Evolutionary conservation across 2,888 invertebrate genomes (phyloP), one percentile per base, ranked within the genome.

Genomic region (Acanthosepion pharaonis): DNA sequence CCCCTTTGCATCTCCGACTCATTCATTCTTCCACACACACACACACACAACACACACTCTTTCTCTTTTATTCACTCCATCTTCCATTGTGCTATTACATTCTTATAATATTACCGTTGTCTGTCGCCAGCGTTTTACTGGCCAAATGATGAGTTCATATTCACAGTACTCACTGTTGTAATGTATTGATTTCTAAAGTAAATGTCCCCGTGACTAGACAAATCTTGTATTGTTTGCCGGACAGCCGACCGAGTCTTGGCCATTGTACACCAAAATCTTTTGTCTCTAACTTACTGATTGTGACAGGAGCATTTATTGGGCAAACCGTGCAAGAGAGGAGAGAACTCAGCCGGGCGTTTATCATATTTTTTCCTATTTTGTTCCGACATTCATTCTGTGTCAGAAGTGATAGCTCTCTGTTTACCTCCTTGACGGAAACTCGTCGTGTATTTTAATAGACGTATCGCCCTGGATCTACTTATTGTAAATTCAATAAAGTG

Each of bases 131-230:
- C 59, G 23, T 59, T 59, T 59, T 59, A 25, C 20, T 59, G n/a
- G n/a, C 78, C 78, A 15, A 78, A 78, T 78, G 33, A 78, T 78
- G 78, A 78, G 78, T 78, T 78, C 78, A n/a, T 78, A 78, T 78
- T 33, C 78, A 78, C n/a, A 78, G 78, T 78, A 78, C 78, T 78
- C 78, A 78, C 78, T 78, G 78, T 78, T 78, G 78, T 78, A 78
- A 78, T 78, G n/a, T 78, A 78, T 78, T 78, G 78, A 78, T 78
- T 78, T 78, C n/a, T 33, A 78, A 78, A 78, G 78, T 15, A 78
- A 78, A 78, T 78, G 78, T 78, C 78, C 78, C 78, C 78, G 78
- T 78, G 78, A 78, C 78, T 78, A 78, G 78, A 78, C 78, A 78
- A 78, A 33, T 78, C 78, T 78, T 78, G 78, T 78, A 78, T 78